Conservation (phyloP, 2,113 vertebrate species). For the Boulengeromyrus knoepffleri region DNA sequence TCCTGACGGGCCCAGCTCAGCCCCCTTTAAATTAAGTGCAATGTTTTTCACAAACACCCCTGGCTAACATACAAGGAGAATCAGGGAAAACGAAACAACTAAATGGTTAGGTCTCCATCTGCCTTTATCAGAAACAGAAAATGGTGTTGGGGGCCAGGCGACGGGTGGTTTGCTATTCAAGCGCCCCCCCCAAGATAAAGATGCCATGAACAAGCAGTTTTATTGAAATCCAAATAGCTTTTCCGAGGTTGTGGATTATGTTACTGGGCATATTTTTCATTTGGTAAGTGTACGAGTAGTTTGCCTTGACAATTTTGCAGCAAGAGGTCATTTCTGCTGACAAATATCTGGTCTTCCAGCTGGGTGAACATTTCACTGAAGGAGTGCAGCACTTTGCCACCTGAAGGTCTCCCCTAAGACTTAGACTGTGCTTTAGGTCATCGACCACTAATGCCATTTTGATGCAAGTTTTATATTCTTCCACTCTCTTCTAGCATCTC, state of each 20-base stretch:
- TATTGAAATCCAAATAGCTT: background rate
- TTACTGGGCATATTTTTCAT: background rate
- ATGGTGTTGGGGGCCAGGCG: background rate
- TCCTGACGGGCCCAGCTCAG: constrained; percentile 54
- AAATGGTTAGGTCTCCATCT: background rate
- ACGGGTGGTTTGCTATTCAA: background rate
- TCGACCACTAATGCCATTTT: background rate
- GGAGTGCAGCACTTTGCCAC: background rate
- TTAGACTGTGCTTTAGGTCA: background rate
- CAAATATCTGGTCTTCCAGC: background rate
- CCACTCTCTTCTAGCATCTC: background rate
- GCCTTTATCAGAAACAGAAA: background rate
- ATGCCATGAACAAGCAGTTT: background rate
- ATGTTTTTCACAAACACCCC: constrained; percentile 64
- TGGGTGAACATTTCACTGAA: background rate
- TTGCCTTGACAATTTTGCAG: background rate
- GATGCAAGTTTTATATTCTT: background rate
- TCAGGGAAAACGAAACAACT: constrained; percentile 18
- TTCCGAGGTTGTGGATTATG: background rate
- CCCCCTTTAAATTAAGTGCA: constrained; percentile 63
- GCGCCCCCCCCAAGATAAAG: background rate
- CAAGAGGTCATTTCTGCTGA: background rate
- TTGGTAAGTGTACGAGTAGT: background rate
- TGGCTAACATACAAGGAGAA: constrained; percentile 9
- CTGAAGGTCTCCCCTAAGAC: background rate